Conservation (phyloP, 2,888 invertebrate species). For the Parochlus steinenii region DNA sequence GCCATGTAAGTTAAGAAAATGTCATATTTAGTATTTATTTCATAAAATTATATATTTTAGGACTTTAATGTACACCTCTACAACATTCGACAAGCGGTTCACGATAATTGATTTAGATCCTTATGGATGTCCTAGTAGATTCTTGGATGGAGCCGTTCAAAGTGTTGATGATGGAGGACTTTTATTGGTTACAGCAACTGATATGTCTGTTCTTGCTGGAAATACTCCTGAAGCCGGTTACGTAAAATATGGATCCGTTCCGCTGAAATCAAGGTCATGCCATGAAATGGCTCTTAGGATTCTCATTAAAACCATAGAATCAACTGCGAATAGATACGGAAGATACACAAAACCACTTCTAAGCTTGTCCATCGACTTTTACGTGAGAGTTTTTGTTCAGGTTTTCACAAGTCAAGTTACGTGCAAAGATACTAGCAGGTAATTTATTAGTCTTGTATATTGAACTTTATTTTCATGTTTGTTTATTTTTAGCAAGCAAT, state of each 20-base stretch:
- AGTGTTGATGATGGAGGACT: conserved; percentile 67
- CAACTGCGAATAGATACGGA: conserved; percentile 84
- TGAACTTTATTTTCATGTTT: conserved; percentile 3
- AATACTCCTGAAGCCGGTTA: conserved; percentile 79
- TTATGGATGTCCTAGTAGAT: conserved; percentile 87
- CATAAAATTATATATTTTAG: conserved; percentile 32
- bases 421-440: conserved; percentile 77
- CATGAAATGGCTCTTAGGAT: conserved; percentile 98
- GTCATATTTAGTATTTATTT: neutral
- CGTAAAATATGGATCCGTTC: conserved; percentile 83
- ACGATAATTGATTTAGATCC: conserved; percentile 93
- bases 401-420: conserved; percentile 61
- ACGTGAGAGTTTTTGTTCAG: conserved; percentile 82
- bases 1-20: conserved; percentile 49
- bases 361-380: conserved; percentile 90
- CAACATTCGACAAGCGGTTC: conserved; percentile 47
- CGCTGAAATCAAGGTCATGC: conserved; percentile 69
- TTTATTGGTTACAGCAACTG: conserved; percentile 89
- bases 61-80: conserved; percentile 69
- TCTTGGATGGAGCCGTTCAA: conserved; percentile 80
- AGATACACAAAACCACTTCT: conserved; percentile 82
- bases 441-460: conserved; percentile 16
- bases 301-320: conserved; percentile 74
- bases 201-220: conserved; percentile 91
- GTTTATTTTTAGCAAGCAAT: conserved; percentile 49